phyloP scores from a whole-genome alignment of 2,888 invertebrate species.

The Sesia bembeciformis region DNA sequence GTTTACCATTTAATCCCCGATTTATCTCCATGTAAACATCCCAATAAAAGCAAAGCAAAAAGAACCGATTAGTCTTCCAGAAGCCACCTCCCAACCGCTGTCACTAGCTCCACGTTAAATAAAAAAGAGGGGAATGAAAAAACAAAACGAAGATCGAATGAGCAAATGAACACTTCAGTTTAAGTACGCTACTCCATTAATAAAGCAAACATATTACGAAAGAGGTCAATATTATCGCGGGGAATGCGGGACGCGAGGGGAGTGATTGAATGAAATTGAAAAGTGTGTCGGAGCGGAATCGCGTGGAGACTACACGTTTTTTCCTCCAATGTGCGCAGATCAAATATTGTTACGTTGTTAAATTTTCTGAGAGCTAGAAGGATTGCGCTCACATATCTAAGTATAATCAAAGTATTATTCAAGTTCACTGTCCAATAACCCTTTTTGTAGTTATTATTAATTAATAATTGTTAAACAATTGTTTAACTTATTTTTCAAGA shows the following conservation, averaged over 20 bases:
- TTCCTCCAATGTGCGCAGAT: conserved; percentile 1
- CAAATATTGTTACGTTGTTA: conserved; percentile 9
- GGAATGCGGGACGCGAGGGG: conserved; percentile 2
- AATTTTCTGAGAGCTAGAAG: conserved; percentile 6
- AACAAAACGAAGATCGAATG: conserved; percentile 12
- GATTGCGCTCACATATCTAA: too few relatives aligned
- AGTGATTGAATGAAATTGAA: conserved; percentile 22
- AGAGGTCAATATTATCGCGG: conserved; percentile 21
- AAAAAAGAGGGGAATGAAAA: conserved; percentile 4
- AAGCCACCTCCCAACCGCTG: neutral
- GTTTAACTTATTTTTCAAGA: too few relatives aligned
- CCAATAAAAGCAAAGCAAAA: neutral
- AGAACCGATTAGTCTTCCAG: neutral
- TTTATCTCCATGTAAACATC: neutral
- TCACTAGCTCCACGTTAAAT: neutral
- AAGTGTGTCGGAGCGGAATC: conserved; percentile 16
- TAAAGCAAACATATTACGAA: conserved; percentile 34
- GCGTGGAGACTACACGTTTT: neutral
- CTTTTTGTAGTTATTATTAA: too few relatives aligned
- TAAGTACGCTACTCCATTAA: conserved; percentile 30
- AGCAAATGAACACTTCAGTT: conserved; percentile 18
- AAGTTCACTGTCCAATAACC: too few relatives aligned
- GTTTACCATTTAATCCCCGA: neutral
- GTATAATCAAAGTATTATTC: too few relatives aligned
- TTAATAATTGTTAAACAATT: too few relatives aligned